Percentiles rank a stretch among this genome's conserved stretches.
Evolutionary conservation across 2,113 vertebrate species (phyloP).

Genomic region (Argyrosomus japonicus): DNA sequence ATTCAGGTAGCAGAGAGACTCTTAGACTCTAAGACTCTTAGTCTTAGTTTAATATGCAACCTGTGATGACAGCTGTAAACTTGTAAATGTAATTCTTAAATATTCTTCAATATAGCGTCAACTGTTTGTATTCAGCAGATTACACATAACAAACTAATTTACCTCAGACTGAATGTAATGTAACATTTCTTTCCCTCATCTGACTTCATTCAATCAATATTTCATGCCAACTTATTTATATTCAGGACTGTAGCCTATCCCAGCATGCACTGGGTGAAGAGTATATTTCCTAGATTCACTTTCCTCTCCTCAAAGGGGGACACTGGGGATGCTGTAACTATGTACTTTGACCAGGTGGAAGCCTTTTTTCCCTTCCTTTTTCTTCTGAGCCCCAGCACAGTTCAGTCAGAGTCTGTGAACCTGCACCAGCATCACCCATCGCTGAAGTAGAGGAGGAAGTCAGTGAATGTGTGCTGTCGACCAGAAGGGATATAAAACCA

Average conservation of each 20-base stretch:
- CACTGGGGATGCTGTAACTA: neutral
- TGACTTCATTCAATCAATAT: neutral
- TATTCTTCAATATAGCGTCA: neutral
- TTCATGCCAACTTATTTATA: conserved; percentile 8
- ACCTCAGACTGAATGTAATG: neutral
- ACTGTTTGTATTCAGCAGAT: neutral
- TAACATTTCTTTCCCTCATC: neutral
- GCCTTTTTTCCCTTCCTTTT: neutral
- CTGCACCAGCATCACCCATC: neutral
- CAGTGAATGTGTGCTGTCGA: neutral
- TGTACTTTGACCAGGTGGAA: conserved; percentile 9
- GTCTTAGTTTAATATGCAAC: neutral
- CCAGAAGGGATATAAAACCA: neutral
- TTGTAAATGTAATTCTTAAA: neutral
- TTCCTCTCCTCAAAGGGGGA: conserved; percentile 3
- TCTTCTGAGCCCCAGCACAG: neutral
- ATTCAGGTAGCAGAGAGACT: neutral
- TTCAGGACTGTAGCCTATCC: neutral
- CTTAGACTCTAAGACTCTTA: too few species aligned
- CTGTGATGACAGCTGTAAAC: neutral
- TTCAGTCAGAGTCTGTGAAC: neutral
- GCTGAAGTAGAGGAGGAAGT: neutral
- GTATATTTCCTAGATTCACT: neutral
- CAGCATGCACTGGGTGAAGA: conserved; percentile 10
- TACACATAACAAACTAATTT: neutral